These are phyloP conservation scores for Diarsia rubi DNA, from an alignment of 2,888 invertebrate genomes.

Conservation along the genomic window DNA sequence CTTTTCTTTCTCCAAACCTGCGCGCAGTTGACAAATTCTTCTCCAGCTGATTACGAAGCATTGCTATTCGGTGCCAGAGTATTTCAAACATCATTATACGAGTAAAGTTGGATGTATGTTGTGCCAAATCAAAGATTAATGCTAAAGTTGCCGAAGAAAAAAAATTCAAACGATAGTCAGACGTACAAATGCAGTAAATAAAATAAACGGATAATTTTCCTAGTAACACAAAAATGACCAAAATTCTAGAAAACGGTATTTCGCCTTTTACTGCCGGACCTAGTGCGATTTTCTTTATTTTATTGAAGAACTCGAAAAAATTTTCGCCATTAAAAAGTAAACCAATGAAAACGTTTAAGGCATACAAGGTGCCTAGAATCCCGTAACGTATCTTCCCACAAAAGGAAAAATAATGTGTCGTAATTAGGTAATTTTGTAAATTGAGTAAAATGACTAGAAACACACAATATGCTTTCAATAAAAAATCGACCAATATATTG, in stretches of 20 bases:
- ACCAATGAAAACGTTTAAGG: background rate
- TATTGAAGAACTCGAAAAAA: background rate
- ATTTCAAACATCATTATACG: slow-evolving; percentile 27
- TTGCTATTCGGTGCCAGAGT: slow-evolving; percentile 17
- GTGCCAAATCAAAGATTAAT: background rate
- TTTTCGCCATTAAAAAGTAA: slow-evolving; percentile 12
- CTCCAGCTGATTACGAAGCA: slow-evolving; percentile 9
- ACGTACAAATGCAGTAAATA: accelerated
- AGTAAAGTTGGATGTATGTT: background rate
- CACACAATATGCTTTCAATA: slow-evolving; percentile 16
- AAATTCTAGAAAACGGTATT: slow-evolving; percentile 5
- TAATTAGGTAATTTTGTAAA: accelerated
- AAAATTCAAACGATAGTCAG: accelerated
- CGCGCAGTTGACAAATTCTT: background rate
- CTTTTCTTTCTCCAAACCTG: slow-evolving; percentile 14
- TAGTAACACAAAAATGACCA: background rate
- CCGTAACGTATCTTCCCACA: accelerated
- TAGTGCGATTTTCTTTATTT: background rate
- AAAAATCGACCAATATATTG: background rate
- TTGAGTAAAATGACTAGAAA: background rate
- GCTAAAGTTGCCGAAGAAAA: accelerated
- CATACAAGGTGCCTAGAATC: background rate
- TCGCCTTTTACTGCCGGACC: background rate
- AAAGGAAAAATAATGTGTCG: accelerated
- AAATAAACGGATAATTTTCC: accelerated